Evolutionary conservation across 2,888 invertebrate species (phyloP).

Genomic region (Labia minor): DNA sequence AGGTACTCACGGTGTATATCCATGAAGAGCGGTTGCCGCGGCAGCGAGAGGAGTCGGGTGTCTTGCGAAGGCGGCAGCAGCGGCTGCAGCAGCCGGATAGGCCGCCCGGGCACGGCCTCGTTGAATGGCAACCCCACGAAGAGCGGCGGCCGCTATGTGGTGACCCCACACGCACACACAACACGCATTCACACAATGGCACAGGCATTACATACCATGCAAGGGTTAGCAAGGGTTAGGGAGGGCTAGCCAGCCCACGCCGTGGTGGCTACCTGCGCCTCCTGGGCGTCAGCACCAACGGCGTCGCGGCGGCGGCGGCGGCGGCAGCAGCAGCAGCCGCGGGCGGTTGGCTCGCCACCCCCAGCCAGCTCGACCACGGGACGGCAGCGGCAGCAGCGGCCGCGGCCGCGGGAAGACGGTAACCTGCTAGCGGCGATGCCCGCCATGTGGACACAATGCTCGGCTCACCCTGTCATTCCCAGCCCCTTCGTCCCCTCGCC

Average conservation of each 20-base stretch:
- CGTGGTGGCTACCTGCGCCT: constrained; percentile 56
- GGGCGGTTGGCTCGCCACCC: constrained; percentile 31
- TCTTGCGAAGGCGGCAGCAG: constrained; percentile 56
- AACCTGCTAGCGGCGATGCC: constrained; percentile 42
- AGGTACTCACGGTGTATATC: constrained; percentile 81
- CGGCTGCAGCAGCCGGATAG: constrained; percentile 60
- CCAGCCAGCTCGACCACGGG: constrained; percentile 62
- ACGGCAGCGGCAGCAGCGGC: constrained; percentile 38
- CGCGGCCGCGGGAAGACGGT: constrained; percentile 49
- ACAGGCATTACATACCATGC: not conserved
- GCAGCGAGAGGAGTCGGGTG: constrained; percentile 57
- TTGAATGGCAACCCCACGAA: constrained; percentile 75
- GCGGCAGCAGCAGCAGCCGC: constrained; percentile 40
- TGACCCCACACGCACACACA: constrained; percentile 20
- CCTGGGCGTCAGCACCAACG: constrained; percentile 61
- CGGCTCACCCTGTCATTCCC: not conserved
- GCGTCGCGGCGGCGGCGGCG: constrained; percentile 36
- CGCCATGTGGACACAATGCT: not conserved
- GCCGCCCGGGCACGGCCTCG: constrained; percentile 57
- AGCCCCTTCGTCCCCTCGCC: not conserved
- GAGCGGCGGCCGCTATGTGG: constrained; percentile 54
- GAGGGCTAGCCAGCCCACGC: not conserved
- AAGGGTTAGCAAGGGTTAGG: not conserved
- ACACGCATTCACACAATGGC: constrained; percentile 19
- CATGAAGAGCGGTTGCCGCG: constrained; percentile 68